Evolutionary conservation across 2,888 invertebrate genomes (phyloP).

Genomic region (Cheilosia vulpina): DNA sequence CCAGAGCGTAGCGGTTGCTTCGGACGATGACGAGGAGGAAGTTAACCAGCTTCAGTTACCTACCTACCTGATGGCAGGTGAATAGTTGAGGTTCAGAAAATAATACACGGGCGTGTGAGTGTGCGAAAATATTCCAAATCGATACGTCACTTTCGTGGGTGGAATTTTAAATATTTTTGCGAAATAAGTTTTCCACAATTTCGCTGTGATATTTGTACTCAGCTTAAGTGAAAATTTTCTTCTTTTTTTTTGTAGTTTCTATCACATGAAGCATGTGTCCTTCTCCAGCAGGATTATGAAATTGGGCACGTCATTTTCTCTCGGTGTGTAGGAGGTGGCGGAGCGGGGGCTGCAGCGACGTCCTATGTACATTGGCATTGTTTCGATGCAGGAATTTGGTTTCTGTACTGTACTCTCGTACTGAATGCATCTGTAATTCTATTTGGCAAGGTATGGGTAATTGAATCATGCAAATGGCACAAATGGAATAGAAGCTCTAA

Average conservation of each 20-base stretch:
- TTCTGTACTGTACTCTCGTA: conserved; percentile 1
- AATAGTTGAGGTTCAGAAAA: conserved; percentile 49
- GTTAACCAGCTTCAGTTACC: conserved; percentile 59
- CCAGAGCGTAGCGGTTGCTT: conserved; percentile 19
- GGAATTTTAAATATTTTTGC: conserved; percentile 72
- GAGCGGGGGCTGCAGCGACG: neutral
- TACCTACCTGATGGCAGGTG: conserved; percentile 62
- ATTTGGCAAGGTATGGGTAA: conserved; percentile 31
- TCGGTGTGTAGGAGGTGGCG: neutral
- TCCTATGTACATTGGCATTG: conserved; percentile 28
- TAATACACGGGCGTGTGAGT: conserved; percentile 7
- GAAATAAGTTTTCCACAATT: conserved; percentile 69
- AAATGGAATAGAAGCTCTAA: conserved; percentile 28
- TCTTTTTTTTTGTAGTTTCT: neutral
- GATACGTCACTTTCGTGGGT: conserved; percentile 66
- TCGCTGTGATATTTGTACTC: conserved; percentile 69
- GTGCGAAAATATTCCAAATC: conserved; percentile 59
- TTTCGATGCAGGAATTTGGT: conserved; percentile 48
- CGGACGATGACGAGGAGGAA: conserved; percentile 60
- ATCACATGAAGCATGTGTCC: conserved; percentile 16
- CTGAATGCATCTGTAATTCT: conserved; percentile 32
- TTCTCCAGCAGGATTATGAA: neutral
- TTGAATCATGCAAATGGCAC: conserved; percentile 23
- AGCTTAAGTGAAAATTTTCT: conserved; percentile 69
- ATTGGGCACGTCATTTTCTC: conserved; percentile 1